These are phyloP conservation scores for Agriotes lineatus DNA, from an alignment of 2,888 invertebrate species.

Conservation along the genomic window DNA sequence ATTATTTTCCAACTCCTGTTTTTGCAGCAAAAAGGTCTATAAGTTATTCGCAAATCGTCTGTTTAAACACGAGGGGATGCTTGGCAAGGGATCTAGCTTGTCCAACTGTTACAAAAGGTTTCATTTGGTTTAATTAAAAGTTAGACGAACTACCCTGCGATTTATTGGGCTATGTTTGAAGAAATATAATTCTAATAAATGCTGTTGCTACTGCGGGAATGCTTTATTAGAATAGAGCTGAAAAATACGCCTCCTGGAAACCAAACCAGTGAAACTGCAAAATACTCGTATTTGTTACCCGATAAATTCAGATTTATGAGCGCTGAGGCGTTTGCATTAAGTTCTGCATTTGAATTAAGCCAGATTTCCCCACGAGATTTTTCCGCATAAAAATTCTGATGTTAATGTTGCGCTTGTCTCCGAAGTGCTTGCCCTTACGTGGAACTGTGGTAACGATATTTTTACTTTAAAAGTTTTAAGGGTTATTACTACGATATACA, in stretches of 20 bases:
- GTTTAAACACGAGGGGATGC: no score
- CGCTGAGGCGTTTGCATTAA: conserved; percentile 11
- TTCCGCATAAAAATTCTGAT: neutral
- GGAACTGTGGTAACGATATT: no score
- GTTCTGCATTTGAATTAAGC: conserved; percentile 19
- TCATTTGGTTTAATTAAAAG: no score
- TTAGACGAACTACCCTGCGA: neutral
- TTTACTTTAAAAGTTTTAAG: no score
- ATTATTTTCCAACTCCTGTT: no score
- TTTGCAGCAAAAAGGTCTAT: no score
- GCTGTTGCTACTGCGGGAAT: neutral
- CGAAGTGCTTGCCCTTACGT: neutral
- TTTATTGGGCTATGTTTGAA: neutral
- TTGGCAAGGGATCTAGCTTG: no score
- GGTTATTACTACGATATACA: no score
- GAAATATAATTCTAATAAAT: neutral
- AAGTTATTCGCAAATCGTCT: no score
- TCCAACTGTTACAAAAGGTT: no score
- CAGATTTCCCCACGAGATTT: conserved; percentile 4
- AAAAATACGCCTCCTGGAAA: neutral
- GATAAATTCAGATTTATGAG: conserved; percentile 29
- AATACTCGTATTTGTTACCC: conserved; percentile 22
- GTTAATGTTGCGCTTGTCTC: neutral
- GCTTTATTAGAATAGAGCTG: neutral
- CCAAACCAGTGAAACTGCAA: conserved; percentile 15